These are phyloP conservation scores for Adineta ricciae DNA, from an alignment of 2,888 invertebrate genomes.

Conservation along the genomic window DNA sequence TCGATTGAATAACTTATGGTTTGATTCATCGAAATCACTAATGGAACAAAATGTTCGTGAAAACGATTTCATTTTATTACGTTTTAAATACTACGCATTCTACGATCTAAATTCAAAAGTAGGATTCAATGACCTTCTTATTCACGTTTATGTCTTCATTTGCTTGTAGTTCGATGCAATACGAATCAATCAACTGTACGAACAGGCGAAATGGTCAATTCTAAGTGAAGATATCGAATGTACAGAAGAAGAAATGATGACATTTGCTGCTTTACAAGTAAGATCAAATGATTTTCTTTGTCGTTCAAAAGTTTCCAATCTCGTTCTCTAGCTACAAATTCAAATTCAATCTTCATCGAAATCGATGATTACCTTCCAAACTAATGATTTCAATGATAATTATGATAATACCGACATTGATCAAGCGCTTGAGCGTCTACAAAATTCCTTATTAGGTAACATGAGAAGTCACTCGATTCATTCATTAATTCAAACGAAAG, in stretches of 20 bases:
- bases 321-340: slow-evolving; percentile 66
- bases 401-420: neutral
- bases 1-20: slow-evolving; percentile 56
- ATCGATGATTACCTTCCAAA: neutral
- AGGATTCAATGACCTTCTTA: slow-evolving; percentile 5
- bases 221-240: slow-evolving; percentile 94
- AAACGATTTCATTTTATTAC: slow-evolving; percentile 71
- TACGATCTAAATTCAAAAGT: slow-evolving; percentile 90
- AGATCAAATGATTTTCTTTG: neutral
- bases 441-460: neutral
- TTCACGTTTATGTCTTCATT: neutral
- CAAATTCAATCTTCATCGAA: slow-evolving; percentile 60
- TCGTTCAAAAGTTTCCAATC: no score
- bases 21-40: slow-evolving; percentile 89
- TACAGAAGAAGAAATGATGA: slow-evolving; percentile 94
- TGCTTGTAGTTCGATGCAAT: slow-evolving; percentile 60
- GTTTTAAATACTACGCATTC: slow-evolving; percentile 85
- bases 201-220: slow-evolving; percentile 94
- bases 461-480: neutral
- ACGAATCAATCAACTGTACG: slow-evolving; percentile 92
- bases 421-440: neutral
- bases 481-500: neutral
- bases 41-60: slow-evolving; percentile 96
- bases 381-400: neutral
- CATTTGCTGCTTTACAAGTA: slow-evolving; percentile 82